These are phyloP conservation scores for Drosophila infuscata DNA, from an alignment of 2,888 invertebrate species.

Conservation along the genomic window DNA sequence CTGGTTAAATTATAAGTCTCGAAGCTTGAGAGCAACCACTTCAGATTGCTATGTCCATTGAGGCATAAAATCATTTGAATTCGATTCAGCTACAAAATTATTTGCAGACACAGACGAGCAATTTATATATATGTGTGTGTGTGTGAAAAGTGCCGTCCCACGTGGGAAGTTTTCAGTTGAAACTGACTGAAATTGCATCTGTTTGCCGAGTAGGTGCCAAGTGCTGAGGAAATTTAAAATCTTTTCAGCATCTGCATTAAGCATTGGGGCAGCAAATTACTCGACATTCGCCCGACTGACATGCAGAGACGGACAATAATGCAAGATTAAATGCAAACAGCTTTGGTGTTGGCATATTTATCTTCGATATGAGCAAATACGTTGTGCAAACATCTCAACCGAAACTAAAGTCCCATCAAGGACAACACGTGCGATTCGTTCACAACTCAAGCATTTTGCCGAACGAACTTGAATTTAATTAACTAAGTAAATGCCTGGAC, in stretches of 20 bases:
- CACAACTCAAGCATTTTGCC: slow-evolving; percentile 40
- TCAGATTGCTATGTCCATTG: slow-evolving; percentile 16
- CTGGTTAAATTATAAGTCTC: slow-evolving; percentile 3
- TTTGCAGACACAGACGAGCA: slow-evolving; percentile 36
- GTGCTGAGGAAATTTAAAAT: slow-evolving; percentile 55
- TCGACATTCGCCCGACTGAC: slow-evolving; percentile 35
- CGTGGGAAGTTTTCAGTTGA: slow-evolving; percentile 21
- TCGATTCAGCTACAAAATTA: slow-evolving; percentile 62
- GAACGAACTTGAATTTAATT: slow-evolving; percentile 77
- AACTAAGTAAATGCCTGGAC: slow-evolving; percentile 79
- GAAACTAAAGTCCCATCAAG: background rate
- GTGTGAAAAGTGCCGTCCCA: slow-evolving; percentile 13
- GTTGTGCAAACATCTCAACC: slow-evolving; percentile 53
- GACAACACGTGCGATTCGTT: slow-evolving; percentile 30
- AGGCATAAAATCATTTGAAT: slow-evolving; percentile 52
- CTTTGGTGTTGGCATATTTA: slow-evolving; percentile 56
- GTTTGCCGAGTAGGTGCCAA: slow-evolving; percentile 41
- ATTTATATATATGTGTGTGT: background rate
- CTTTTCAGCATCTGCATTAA: slow-evolving; percentile 60
- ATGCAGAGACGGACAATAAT: slow-evolving; percentile 57
- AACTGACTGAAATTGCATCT: slow-evolving; percentile 27
- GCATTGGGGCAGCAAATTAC: slow-evolving; percentile 68
- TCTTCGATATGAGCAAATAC: slow-evolving; percentile 66
- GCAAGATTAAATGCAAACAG: slow-evolving; percentile 73
- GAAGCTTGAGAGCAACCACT: slow-evolving; percentile 5